These are phyloP conservation scores for Muraenolepis orangiensis DNA, from an alignment of 2,797 vertebrate species.

Conservation along the genomic window DNA sequence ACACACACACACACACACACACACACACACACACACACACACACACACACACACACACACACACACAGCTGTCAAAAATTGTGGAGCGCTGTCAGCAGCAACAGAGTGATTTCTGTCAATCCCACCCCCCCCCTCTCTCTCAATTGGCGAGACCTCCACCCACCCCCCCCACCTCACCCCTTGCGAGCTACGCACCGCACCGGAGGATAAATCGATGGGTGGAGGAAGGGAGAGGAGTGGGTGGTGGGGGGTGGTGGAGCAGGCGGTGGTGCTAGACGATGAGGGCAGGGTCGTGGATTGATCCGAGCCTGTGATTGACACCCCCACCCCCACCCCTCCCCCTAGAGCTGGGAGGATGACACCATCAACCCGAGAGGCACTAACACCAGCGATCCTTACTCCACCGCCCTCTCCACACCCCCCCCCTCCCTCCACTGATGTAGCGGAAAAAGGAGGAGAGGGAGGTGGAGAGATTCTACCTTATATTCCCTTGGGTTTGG, in stretches of 20 bases:
- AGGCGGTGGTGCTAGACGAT: background rate
- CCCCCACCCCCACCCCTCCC: slow-evolving; percentile 45
- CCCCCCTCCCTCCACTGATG: slow-evolving; percentile 11
- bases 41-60: slow-evolving; percentile 11
- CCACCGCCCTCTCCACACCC: too few relatives aligned
- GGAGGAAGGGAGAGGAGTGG: slow-evolving; percentile 25
- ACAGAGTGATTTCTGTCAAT: slow-evolving; percentile 71
- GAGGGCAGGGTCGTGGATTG: slow-evolving; percentile 1
- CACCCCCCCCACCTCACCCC: slow-evolving; percentile 12
- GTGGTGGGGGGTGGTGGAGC: slow-evolving; percentile 17
- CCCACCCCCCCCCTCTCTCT: too few relatives aligned
- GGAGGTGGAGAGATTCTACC: background rate
- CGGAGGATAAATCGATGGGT: slow-evolving; percentile 64
- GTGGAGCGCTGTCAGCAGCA: slow-evolving; percentile 45
- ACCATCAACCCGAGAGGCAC: slow-evolving; percentile 59
- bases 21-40: background rate
- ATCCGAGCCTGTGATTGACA: slow-evolving; percentile 67
- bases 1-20: background rate
- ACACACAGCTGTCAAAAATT: slow-evolving; percentile 23
- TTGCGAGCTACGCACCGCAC: slow-evolving; percentile 29
- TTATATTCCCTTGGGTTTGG: background rate
- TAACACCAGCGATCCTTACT: too few relatives aligned
- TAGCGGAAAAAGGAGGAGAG: slow-evolving; percentile 10
- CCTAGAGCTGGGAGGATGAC: slow-evolving; percentile 57
- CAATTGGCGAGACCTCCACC: slow-evolving; percentile 57